phyloP scores from a whole-genome alignment of 2,797 vertebrate species.

The Glyptemys insculpta region DNA sequence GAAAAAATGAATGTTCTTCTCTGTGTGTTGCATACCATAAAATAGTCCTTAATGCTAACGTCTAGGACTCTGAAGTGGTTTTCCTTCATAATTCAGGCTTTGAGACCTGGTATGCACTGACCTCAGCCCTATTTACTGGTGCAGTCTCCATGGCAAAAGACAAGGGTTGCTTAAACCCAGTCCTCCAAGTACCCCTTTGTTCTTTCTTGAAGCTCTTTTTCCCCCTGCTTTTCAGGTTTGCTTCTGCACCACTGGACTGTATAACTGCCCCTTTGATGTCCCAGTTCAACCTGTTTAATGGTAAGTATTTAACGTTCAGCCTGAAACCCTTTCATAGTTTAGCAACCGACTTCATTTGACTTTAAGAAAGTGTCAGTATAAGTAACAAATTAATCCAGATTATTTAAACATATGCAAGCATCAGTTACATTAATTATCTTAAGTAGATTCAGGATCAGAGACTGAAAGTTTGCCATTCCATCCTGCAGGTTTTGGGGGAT shows the following conservation, averaged over 20 bases:
- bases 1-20: rapidly evolving
- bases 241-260: background rate
- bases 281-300: background rate
- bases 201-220: background rate
- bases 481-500: background rate
- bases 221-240: background rate
- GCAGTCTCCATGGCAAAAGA: too few relatives aligned
- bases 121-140: too few relatives aligned
- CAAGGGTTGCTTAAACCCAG: too few relatives aligned
- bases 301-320: too few relatives aligned
- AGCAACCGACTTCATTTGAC: too few relatives aligned
- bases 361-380: too few relatives aligned
- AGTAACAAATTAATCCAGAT: background rate
- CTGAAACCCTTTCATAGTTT: too few relatives aligned
- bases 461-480: background rate
- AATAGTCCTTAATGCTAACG: too few relatives aligned
- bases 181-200: background rate
- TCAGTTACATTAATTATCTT: background rate
- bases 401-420: background rate
- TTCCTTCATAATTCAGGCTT: too few relatives aligned
- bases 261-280: background rate
- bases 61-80: too few relatives aligned
- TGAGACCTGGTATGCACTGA: too few relatives aligned
- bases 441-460: background rate
- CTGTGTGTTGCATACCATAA: background rate